Evolutionary conservation across 2,888 invertebrate genomes (phyloP), one percentile per base, ranked within the genome.

Genomic region (Eupithecia exiguata): DNA sequence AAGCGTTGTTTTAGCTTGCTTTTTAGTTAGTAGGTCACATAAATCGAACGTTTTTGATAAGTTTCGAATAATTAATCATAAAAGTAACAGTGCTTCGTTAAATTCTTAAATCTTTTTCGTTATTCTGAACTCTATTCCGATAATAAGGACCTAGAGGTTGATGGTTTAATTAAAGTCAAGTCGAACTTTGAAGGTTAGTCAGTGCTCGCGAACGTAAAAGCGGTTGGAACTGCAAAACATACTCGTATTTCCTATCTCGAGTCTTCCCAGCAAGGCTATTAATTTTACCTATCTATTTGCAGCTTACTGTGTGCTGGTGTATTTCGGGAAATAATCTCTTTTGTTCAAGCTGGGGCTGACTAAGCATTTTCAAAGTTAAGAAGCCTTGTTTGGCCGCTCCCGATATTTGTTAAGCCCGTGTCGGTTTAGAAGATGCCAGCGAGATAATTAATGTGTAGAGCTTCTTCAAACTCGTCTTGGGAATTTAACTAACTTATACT

Each of bases 381-480:
- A 88, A 88, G 89, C 84, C 89, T 89, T 89, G 90, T 92, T 91
- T 87, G 88, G 87, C 85, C 86, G 87, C 86, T 86, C 87, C 87
- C 89, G 89, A 90, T 92, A 91, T 92, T 92, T 92, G 92, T 89
- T 89, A 89, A 91, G 90, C 87, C 89, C 86, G 88, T 89, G 90
- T 90, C 89, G 88, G 90, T 90, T 88, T 86, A 87, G 88, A 87
- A 90, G 89, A 89, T 89, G 89, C 87, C 88, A 86, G 87, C 85
- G 82, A 91, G 91, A 92, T 92, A 92, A 92, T 92, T 91, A 92
- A 92, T 92, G 90, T 90, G 88, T 89, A 84, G 81, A 87, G 85
- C 86, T 83, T 85, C 85, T 84, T 79, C 80, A 79, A 84, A 86
- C 85, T 84, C 80, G 80, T 77, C 83, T 83, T 81, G 84, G 84